phyloP scores from a whole-genome alignment of 2,113 vertebrate genomes.

The Sus scrofa region DNA sequence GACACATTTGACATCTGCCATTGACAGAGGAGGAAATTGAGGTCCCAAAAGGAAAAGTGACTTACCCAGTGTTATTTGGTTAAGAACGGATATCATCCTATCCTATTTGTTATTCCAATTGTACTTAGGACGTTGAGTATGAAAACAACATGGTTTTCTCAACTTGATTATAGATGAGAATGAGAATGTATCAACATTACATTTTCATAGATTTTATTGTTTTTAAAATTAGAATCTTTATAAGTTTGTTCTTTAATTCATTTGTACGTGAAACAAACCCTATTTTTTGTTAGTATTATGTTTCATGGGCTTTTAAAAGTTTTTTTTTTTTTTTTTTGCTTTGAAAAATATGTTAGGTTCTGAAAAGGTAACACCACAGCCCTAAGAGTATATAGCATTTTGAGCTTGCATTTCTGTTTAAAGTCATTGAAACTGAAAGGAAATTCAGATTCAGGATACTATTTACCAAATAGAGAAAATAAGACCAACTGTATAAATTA shows the following conservation, averaged over 20 bases:
- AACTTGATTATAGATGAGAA: background rate
- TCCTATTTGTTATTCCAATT: background rate
- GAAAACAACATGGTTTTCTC: background rate
- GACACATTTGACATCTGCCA: background rate
- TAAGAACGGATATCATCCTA: background rate
- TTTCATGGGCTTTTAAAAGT: constrained; percentile 23
- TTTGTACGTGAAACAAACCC: background rate
- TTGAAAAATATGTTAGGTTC: constrained; percentile 11
- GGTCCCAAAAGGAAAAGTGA: background rate
- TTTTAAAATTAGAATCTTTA: background rate
- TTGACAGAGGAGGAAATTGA: background rate
- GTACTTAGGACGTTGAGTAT: background rate
- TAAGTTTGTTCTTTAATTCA: background rate
- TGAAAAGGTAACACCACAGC: background rate
- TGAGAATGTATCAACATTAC: background rate
- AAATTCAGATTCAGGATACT: background rate
- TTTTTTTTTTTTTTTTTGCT: constrained; percentile 20
- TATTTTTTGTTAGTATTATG: constrained; percentile 12
- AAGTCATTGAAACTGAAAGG: background rate
- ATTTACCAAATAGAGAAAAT: constrained; percentile 36
- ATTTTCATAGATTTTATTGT: background rate
- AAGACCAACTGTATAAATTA: constrained; percentile 49
- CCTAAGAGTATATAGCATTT: background rate
- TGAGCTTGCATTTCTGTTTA: constrained; percentile 20
- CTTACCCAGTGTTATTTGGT: background rate